phyloP scores from a whole-genome alignment of 2,797 vertebrate species.

The Rallus crepitans region DNA sequence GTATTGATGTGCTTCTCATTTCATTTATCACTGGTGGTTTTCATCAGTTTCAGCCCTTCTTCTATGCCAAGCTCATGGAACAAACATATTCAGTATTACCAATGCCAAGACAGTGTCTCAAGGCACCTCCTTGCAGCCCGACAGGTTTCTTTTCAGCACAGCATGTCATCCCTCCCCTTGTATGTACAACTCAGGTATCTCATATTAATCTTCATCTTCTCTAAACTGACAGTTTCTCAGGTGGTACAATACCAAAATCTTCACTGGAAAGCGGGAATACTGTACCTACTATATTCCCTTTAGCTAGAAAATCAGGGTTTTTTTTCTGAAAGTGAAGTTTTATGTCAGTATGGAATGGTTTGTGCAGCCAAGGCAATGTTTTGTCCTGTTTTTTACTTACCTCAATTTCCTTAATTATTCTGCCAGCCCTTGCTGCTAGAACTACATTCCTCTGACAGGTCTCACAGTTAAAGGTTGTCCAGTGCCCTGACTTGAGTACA shows the following conservation, averaged over 20 bases:
- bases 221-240: not conserved
- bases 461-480: not conserved
- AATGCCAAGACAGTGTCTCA: not conserved
- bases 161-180: not conserved
- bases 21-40: not conserved
- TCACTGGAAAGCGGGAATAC: not conserved
- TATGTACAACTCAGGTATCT: not conserved
- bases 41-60: not conserved
- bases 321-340: not conserved
- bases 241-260: not conserved
- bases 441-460: not conserved
- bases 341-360: not conserved
- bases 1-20: not conserved
- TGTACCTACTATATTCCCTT: not conserved
- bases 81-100: not conserved
- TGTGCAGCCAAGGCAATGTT: not conserved
- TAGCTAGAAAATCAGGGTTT: not conserved
- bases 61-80: not conserved
- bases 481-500: not conserved
- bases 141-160: constrained; percentile 3
- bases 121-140: not conserved
- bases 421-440: not conserved
- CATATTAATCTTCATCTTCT: not conserved
- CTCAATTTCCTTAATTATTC: not conserved
- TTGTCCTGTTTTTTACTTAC: not conserved